Conservation (phyloP, 2,797 vertebrate genomes). For the Okamejei kenojei region DNA sequence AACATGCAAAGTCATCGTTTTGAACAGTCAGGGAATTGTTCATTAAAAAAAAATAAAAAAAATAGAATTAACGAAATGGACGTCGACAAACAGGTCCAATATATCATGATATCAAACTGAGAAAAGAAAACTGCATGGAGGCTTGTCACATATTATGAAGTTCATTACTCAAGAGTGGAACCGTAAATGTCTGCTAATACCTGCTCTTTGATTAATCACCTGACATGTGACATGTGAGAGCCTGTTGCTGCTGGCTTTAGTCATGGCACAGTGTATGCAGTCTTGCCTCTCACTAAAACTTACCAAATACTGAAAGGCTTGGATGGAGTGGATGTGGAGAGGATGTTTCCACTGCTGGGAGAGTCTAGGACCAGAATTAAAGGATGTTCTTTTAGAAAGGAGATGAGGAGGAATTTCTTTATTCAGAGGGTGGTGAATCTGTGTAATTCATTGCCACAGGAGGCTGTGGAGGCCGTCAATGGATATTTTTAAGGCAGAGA, state of each 20-base stretch:
- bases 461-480: too few relatives aligned
- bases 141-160: too few relatives aligned
- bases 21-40: constrained; percentile 10
- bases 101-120: not conserved
- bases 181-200: not conserved
- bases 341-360: too few relatives aligned
- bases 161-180: not conserved
- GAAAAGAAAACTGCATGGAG: not conserved
- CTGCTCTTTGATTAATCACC: not conserved
- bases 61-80: not conserved
- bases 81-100: not conserved
- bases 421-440: too few relatives aligned
- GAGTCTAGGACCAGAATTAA: too few relatives aligned
- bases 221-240: not conserved
- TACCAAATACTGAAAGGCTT: too few relatives aligned
- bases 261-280: not conserved
- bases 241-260: not conserved
- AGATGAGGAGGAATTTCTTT: too few relatives aligned
- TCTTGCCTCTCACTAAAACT: not conserved
- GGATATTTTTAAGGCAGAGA: too few relatives aligned
- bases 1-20: not conserved
- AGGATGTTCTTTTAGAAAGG: too few relatives aligned
- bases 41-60: not conserved
- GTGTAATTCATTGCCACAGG: too few relatives aligned
- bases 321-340: too few relatives aligned